Evolutionary conservation across 2,113 vertebrate species (phyloP).

Genomic region (Oxyruncus cristatus): DNA sequence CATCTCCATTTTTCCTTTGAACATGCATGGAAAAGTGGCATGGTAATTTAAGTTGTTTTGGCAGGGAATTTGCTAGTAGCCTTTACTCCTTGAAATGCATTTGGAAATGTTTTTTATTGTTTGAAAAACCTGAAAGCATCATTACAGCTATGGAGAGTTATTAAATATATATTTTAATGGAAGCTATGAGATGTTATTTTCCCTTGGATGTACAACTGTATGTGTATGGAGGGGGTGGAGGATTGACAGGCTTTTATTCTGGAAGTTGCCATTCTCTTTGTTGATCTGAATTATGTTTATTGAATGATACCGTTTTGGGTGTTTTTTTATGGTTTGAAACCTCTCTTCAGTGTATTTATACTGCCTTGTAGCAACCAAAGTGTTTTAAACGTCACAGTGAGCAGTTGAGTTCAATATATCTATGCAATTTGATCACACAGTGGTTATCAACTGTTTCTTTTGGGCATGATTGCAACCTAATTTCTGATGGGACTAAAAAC

Average conservation of each 20-base stretch:
- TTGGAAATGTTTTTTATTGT: slow-evolving; percentile 31
- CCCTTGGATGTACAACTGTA: background rate
- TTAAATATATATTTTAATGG: slow-evolving; percentile 25
- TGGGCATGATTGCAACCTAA: background rate
- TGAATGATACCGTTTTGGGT: background rate
- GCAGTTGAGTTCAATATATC: background rate
- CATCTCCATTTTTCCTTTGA: slow-evolving; percentile 56
- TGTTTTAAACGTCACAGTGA: background rate
- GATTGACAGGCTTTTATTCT: background rate
- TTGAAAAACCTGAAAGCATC: slow-evolving; percentile 11
- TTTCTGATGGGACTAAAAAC: background rate
- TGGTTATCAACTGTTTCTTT: background rate
- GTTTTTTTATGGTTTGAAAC: background rate
- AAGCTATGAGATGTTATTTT: background rate
- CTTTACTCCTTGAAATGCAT: slow-evolving; percentile 30
- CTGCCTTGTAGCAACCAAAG: background rate
- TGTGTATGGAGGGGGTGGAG: background rate
- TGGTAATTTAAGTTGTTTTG: slow-evolving; percentile 59
- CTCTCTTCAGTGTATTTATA: background rate
- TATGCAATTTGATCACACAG: background rate
- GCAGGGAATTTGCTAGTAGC: slow-evolving; percentile 17
- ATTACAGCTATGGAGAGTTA: background rate
- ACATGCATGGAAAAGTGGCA: slow-evolving; percentile 15
- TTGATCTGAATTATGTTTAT: slow-evolving; percentile 10
- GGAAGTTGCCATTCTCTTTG: background rate